Conservation (phyloP, 2,888 invertebrate genomes). For the Lepidochrysops patricia region DNA sequence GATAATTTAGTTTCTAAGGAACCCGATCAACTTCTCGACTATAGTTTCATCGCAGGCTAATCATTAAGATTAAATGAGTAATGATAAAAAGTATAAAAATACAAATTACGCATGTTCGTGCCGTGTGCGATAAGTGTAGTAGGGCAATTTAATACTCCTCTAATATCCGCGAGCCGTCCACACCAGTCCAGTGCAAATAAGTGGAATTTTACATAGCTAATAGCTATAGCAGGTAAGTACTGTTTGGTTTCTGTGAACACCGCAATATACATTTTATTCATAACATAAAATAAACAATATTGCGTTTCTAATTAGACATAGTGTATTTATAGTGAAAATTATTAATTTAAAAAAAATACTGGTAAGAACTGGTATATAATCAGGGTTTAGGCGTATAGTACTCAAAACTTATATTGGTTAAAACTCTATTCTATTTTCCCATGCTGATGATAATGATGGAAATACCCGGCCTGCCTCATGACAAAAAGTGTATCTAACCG, state of each 20-base stretch:
- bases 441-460: background rate
- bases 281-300: no score
- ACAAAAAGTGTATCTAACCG: slow-evolving; percentile 5
- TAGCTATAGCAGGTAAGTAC: no score
- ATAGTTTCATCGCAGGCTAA: background rate
- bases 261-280: no score
- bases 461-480: background rate
- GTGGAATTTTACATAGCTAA: background rate
- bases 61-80: slow-evolving; percentile 1
- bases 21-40: background rate
- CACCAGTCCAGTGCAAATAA: background rate
- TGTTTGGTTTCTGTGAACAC: no score
- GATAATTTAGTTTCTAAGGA: background rate
- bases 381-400: no score
- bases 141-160: background rate
- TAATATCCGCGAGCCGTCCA: background rate
- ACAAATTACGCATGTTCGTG: slow-evolving; percentile 5
- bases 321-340: no score
- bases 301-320: no score
- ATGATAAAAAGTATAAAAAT: background rate
- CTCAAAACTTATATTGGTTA: no score
- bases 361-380: no score
- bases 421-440: no score
- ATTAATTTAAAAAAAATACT: no score
- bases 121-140: background rate